These are phyloP conservation scores for Thermophis baileyi DNA, from an alignment of 2,113 vertebrate genomes.

Conservation along the genomic window DNA sequence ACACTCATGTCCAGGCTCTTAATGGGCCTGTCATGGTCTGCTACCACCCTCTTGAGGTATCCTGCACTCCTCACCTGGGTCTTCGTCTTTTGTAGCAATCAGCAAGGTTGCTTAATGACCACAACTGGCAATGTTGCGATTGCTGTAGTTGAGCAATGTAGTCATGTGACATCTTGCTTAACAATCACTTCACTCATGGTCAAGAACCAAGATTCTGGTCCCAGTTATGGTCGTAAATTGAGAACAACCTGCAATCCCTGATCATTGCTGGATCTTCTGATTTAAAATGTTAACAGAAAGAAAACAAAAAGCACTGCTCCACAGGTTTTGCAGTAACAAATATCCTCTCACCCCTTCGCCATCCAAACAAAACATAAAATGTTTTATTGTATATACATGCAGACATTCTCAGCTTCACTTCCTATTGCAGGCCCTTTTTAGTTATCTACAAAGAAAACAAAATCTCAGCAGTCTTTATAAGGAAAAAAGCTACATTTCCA, in stretches of 20 bases:
- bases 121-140: neutral
- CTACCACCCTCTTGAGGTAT: neutral
- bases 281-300: neutral
- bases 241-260: neutral
- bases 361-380: neutral
- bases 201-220: neutral
- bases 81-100: neutral
- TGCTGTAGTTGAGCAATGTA: neutral
- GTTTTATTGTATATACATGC: neutral
- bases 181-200: neutral
- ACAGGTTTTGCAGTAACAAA: neutral
- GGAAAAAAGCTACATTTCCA: neutral
- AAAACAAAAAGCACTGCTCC: neutral
- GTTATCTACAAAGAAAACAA: neutral
- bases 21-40: neutral
- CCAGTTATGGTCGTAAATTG: neutral
- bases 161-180: neutral
- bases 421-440: neutral
- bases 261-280: neutral
- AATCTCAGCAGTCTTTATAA: neutral
- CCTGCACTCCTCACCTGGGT: neutral
- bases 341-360: neutral
- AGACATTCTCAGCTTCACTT: neutral
- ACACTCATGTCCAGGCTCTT: neutral
- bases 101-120: neutral